These are phyloP conservation scores for Tipula unca DNA, from an alignment of 2,888 invertebrate genomes.

Conservation along the genomic window DNA sequence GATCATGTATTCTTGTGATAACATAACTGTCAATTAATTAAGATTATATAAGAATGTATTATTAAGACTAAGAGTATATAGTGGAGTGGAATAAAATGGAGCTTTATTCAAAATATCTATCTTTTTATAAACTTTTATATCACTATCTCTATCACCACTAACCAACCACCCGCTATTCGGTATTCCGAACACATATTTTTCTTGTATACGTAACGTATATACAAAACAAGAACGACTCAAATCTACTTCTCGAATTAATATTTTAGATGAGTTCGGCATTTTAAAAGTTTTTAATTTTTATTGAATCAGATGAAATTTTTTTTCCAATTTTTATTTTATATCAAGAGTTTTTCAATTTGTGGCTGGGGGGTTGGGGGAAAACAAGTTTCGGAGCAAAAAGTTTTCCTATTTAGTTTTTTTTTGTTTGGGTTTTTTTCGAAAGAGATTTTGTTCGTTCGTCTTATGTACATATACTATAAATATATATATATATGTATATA, in stretches of 20 bases:
- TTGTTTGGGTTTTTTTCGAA: not conserved
- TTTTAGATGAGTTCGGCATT: not conserved
- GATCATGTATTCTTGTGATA: not conserved
- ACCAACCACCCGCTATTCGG: not conserved
- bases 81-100: not conserved
- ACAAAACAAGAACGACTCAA: not conserved
- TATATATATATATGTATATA: not conserved
- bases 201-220: not conserved
- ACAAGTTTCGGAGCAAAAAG: no score
- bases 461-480: not conserved
- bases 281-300: slow-evolving; percentile 14
- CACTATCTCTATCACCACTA: not conserved
- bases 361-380: not conserved
- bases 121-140: not conserved
- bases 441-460: not conserved
- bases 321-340: not conserved
- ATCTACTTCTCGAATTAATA: not conserved
- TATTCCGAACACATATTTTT: not conserved
- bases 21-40: slow-evolving; percentile 8
- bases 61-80: not conserved
- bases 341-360: not conserved
- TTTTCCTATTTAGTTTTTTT: not conserved
- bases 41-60: not conserved
- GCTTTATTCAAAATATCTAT: not conserved
- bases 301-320: not conserved